Conservation (phyloP, 2,113 vertebrate genomes). For the Hydrochoerus hydrochaeris region DNA sequence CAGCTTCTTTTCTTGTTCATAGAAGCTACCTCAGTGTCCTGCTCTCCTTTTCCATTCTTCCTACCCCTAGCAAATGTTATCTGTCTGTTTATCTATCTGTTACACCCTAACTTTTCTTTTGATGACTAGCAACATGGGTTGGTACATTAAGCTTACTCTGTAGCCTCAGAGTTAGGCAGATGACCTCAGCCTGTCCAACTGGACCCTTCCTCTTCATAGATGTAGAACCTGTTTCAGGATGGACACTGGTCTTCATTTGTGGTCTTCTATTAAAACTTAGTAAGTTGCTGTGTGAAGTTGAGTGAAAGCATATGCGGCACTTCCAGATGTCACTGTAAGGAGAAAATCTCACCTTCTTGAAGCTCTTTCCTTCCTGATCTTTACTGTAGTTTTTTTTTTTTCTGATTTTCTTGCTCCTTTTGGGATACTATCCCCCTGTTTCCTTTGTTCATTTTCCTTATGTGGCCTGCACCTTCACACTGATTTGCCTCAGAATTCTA, state of each 20-base stretch:
- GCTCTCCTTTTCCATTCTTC: neutral
- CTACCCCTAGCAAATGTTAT: neutral
- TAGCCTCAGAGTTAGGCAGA: no score
- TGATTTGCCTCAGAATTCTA: neutral
- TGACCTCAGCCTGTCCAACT: no score
- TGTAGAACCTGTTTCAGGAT: no score
- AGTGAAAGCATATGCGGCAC: no score
- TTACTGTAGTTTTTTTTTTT: neutral
- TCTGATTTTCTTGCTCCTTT: neutral
- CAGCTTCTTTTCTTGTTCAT: neutral
- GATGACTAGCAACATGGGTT: no score
- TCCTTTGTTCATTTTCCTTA: neutral
- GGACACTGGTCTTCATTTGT: no score
- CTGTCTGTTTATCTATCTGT: no score
- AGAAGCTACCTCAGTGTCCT: neutral
- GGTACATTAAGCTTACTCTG: no score
- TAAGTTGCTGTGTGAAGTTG: neutral
- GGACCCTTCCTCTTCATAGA: no score
- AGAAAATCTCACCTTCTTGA: neutral
- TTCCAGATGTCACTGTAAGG: neutral
- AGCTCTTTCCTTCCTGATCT: neutral
- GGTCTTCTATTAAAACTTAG: neutral
- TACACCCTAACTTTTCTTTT: no score
- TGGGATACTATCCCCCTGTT: no score
- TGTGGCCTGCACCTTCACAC: neutral